A percentile compares a stretch with the other conserved stretches of the same genome.
phyloP scores from a whole-genome alignment of 2,113 vertebrate species.

The Ochotona curzoniae region DNA sequence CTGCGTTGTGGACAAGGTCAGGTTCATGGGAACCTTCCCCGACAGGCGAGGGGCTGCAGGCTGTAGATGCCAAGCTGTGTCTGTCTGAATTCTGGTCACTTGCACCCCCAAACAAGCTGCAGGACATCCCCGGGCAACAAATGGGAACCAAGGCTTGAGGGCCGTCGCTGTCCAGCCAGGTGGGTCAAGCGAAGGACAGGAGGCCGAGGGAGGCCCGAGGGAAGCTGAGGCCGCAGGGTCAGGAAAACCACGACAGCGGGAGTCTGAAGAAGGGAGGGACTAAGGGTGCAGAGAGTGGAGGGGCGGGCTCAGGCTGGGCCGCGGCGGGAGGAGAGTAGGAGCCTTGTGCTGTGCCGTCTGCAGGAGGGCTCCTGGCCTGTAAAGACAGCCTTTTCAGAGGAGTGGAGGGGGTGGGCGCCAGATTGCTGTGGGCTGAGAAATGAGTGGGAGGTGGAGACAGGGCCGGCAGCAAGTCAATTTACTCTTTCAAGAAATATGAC shows the following conservation, averaged over 20 bases:
- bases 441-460: constrained; percentile 72
- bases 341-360: too few relatives aligned
- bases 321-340: neutral
- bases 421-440: constrained; percentile 81
- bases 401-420: constrained; percentile 25
- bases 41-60: neutral
- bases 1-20: neutral
- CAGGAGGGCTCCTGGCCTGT: neutral
- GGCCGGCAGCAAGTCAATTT: constrained; percentile 43
- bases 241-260: neutral
- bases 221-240: neutral
- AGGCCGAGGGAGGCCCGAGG: neutral
- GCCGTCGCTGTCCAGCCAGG: neutral
- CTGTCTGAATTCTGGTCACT: too few relatives aligned
- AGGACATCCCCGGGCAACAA: neutral
- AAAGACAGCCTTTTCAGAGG: constrained; percentile 12
- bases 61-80: neutral
- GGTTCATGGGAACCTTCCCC: neutral
- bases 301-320: too few relatives aligned
- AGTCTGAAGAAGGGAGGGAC: neutral
- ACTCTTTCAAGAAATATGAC: constrained; percentile 65
- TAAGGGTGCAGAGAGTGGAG: neutral
- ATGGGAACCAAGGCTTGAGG: neutral
- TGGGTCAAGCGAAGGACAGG: neutral
- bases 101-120: neutral